Base-by-base conservation (phyloP, 2,888 invertebrate species). In the Hermodice carunculata region DNA sequence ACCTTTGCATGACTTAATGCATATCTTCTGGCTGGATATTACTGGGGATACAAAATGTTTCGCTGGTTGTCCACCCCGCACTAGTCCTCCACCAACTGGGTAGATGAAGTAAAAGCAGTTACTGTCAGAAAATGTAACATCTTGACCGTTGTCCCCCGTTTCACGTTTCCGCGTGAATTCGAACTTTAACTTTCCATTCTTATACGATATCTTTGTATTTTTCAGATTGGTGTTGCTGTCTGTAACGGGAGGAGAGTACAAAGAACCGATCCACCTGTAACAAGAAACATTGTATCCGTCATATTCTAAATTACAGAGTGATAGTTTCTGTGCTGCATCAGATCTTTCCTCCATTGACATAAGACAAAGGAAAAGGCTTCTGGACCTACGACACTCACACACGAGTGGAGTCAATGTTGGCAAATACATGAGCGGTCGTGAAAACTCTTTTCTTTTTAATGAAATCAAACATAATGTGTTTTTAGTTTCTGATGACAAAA, bases 91-190 rank as follows among this genome's bases (percentile, higher is more conserved):
- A 11, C 53, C 40, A n/a, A 48, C 49, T 1, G 61, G 61, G 49
- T 48, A 65, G 37, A 61, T 48, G 34, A 59, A 59, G 40, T 53
- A 48, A 42, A 51, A 56, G 32, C 65, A 65, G 26, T 61, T 32
- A 14, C 22, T 32, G 29, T 62, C 49, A 11, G 42, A 28, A 48
- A 59, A 60, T 14, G 34, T 28, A 24, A 51, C 22, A 53, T 61
- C 65, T 11, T 56, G 37, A n/a, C 24, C 24, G 28, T 28, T 40
- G 28, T 65, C 61, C 2, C 19, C 37, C 6, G 58, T 49, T 17
- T 42, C 28, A 24, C 53, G 28, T 14, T 31, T 29, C 6, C 65
- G 44, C 5, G 54, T 40, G 44, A 65, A 65, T 3, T 17, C 32
- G n/a, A 65, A 31, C 17, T 17, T 34, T n/a, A 60, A 29, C n/a